A percentile compares a stretch with the other conserved stretches of the same genome.
Evolutionary conservation across 2,797 vertebrate genomes (phyloP).

Genomic region (Sebastes kiyomatsui): DNA sequence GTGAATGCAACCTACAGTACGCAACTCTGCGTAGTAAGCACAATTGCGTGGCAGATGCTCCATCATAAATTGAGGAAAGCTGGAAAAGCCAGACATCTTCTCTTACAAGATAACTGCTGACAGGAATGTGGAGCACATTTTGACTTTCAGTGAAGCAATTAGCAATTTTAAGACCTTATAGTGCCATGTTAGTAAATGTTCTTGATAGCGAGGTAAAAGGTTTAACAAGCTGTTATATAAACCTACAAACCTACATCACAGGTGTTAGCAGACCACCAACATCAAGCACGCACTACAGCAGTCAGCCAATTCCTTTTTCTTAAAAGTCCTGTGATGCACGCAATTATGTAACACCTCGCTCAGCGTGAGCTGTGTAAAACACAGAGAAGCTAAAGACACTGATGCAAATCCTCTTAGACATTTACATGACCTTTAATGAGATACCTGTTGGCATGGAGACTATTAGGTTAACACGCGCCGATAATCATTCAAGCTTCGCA

Average conservation of each 20-base stretch:
- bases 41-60: background rate
- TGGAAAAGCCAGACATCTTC: background rate
- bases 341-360: background rate
- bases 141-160: background rate
- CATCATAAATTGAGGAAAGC: background rate
- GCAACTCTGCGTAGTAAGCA: background rate
- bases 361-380: background rate
- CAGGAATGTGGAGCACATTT: background rate
- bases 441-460: background rate
- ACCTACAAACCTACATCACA: background rate
- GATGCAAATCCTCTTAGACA: slow-evolving; percentile 24
- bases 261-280: background rate
- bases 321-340: background rate
- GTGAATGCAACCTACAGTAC: background rate
- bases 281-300: background rate
- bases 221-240: background rate
- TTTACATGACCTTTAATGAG: background rate
- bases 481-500: background rate
- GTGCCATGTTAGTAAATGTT: background rate
- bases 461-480: background rate
- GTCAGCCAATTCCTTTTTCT: background rate
- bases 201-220: background rate
- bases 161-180: background rate
- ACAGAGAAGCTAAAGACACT: background rate
- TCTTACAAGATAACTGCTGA: background rate